Evolutionary conservation across 2,113 vertebrate species (phyloP).

Genomic region (Gavia stellata): DNA sequence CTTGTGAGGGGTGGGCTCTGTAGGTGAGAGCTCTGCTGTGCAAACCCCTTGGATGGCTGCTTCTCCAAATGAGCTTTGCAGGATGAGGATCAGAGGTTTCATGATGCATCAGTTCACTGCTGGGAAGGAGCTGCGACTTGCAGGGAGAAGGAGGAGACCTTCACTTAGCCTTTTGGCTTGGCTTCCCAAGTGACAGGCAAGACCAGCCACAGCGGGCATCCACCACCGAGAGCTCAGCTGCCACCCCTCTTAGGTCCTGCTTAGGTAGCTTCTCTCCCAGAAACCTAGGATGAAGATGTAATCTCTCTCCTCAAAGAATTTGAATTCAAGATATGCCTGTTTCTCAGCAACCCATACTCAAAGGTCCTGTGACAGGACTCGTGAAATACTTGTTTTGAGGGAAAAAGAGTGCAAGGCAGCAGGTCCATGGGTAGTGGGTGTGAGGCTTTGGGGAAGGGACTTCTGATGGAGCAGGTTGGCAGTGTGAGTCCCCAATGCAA

Average conservation of each 20-base stretch:
- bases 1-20: not conserved
- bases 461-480: not conserved
- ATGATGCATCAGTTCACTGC: fast-evolving
- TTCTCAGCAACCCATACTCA: not conserved
- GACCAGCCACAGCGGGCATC: fast-evolving
- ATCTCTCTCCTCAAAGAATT: fast-evolving
- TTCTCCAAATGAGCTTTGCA: not conserved
- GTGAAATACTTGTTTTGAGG: not conserved
- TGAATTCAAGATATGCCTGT: not conserved
- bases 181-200: not conserved
- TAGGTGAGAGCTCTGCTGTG: not conserved
- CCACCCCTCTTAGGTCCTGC: not conserved
- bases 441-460: not conserved
- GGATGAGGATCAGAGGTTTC: not conserved
- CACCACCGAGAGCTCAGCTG: not conserved
- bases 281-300: not conserved
- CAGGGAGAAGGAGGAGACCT: not conserved
- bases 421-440: not conserved
- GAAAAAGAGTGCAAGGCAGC: not conserved
- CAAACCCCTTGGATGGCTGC: fast-evolving
- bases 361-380: not conserved
- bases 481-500: fast-evolving
- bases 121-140: not conserved
- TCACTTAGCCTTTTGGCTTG: not conserved
- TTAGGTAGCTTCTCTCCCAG: not conserved